Percentiles rank a stretch among this genome's conserved stretches.
These are phyloP conservation scores for Mugil cephalus DNA, from an alignment of 2,113 vertebrate genomes.

Conservation along the genomic window DNA sequence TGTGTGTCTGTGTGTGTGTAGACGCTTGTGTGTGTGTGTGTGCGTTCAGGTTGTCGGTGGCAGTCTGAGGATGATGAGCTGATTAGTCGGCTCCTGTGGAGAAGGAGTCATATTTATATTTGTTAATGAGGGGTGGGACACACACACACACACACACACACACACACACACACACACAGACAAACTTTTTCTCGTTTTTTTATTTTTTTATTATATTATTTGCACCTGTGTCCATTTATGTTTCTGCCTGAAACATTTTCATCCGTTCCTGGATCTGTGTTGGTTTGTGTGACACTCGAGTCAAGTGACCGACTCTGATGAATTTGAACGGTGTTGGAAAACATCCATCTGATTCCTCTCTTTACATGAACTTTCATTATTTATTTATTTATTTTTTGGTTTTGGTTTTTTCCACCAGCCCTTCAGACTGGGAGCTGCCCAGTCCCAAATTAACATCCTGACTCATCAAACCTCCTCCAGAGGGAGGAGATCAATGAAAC, in stretches of 20 bases:
- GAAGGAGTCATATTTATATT: slow-evolving; percentile 27
- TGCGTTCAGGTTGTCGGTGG: slow-evolving; percentile 32
- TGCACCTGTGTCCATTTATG: slow-evolving; percentile 13
- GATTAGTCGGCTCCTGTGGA: slow-evolving; percentile 51
- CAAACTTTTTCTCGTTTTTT: background rate
- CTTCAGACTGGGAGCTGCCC: slow-evolving; percentile 29
- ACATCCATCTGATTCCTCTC: slow-evolving; percentile 33
- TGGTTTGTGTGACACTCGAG: slow-evolving; percentile 18
- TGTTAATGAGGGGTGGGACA: slow-evolving; percentile 17
- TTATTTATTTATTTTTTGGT: no score
- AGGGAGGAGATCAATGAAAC: slow-evolving; percentile 17
- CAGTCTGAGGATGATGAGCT: slow-evolving; percentile 60
- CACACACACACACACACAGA: background rate
- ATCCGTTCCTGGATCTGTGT: background rate
- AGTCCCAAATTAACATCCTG: slow-evolving; percentile 41
- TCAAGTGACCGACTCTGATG: slow-evolving; percentile 32
- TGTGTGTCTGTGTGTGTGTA: slow-evolving; percentile 12
- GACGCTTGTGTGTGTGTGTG: background rate
- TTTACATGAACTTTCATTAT: slow-evolving; percentile 31
- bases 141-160: slow-evolving; percentile 6
- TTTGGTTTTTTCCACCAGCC: background rate
- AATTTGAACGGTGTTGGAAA: slow-evolving; percentile 44
- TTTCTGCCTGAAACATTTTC: slow-evolving; percentile 13
- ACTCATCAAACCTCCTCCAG: slow-evolving; percentile 4
- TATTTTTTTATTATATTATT: background rate